Conservation (phyloP, 2,797 vertebrate species). For the Varecia variegata region DNA sequence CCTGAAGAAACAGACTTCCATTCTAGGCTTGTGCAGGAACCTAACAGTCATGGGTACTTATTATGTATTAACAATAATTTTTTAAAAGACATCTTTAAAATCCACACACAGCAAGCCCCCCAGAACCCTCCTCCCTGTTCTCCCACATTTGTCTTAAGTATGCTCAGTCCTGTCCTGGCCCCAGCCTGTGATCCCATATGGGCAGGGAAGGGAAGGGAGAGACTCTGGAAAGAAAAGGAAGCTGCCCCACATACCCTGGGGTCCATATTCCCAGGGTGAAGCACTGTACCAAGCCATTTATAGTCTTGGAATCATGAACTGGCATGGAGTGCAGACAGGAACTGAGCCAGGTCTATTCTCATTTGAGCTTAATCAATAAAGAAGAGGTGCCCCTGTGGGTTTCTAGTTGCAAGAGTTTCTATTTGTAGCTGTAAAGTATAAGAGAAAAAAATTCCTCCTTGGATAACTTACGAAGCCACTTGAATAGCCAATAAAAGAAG, state of each 20-base stretch:
- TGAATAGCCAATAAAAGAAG: slow-evolving; percentile 15
- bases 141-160: slow-evolving; percentile 25
- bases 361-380: neutral
- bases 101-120: slow-evolving; percentile 25
- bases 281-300: neutral
- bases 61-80: neutral
- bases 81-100: slow-evolving; percentile 11
- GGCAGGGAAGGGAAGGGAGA: slow-evolving; percentile 4
- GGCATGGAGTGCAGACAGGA: neutral
- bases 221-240: neutral
- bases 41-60: neutral
- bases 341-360: neutral
- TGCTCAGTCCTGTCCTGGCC: slow-evolving; percentile 51
- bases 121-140: neutral
- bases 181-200: neutral
- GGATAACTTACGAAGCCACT: slow-evolving; percentile 30
- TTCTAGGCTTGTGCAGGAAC: neutral
- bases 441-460: neutral
- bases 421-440: neutral
- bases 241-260: neutral
- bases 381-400: neutral
- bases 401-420: slow-evolving; percentile 3
- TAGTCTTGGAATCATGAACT: neutral
- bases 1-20: slow-evolving; percentile 36
- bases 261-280: neutral